Percentiles rank a stretch among this genome's conserved stretches.
Conservation (phyloP, 2,113 vertebrate genomes). For the Ictalurus punctatus region DNA sequence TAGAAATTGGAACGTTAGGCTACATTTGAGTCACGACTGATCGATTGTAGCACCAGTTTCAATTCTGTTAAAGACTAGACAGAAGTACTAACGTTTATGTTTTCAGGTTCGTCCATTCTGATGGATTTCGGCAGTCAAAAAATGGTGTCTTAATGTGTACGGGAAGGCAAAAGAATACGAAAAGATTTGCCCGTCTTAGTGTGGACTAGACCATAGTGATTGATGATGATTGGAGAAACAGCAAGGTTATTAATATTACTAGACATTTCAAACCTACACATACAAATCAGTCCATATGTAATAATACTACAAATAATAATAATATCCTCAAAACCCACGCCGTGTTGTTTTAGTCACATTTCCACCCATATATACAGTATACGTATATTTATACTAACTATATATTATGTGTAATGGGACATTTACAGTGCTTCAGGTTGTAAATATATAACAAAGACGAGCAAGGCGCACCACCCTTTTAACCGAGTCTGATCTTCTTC, state of each 20-base stretch:
- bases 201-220: neutral
- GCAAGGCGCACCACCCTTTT: slow-evolving; percentile 50
- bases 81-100: neutral
- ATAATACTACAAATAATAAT: neutral
- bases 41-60: neutral
- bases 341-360: slow-evolving; percentile 42
- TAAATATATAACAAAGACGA: slow-evolving; percentile 52
- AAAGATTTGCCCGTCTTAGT: neutral
- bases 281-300: neutral
- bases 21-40: neutral
- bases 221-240: neutral
- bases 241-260: neutral
- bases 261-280: neutral
- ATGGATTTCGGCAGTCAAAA: neutral
- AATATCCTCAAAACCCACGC: neutral
- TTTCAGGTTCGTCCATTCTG: neutral
- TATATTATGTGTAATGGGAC: slow-evolving; percentile 13
- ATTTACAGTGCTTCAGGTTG: slow-evolving; percentile 59
- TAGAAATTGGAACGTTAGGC: neutral
- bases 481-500: slow-evolving; percentile 29
- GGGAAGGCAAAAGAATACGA: neutral
- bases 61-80: neutral
- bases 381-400: slow-evolving; percentile 44
- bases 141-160: neutral
- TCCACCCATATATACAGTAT: slow-evolving; percentile 24